phyloP scores from a whole-genome alignment of 2,113 vertebrate genomes.

The Trichechus manatus region DNA sequence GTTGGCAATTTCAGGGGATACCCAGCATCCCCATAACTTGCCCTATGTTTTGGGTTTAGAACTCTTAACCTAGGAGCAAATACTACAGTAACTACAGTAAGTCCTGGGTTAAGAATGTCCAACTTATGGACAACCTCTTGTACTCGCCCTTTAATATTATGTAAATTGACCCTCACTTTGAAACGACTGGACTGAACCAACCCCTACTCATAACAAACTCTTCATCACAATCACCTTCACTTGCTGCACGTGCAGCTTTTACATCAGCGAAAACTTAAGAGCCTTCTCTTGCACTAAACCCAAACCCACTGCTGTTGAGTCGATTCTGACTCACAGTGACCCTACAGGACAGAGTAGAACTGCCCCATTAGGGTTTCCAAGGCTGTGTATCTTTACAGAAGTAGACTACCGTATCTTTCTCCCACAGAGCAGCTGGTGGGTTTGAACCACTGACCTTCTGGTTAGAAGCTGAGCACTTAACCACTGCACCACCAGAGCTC shows the following conservation, averaged over 20 bases:
- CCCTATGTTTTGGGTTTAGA: background rate
- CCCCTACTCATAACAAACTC: too few species aligned
- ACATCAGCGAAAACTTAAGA: too few species aligned
- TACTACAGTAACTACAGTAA: background rate
- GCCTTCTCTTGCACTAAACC: too few species aligned
- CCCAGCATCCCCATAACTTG: background rate
- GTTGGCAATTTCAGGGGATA: background rate
- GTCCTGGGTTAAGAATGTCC: too few species aligned
- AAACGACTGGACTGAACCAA: too few species aligned
- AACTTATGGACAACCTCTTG: too few species aligned
- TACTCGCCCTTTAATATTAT: too few species aligned
- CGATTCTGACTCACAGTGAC: background rate
- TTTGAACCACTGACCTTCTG: background rate
- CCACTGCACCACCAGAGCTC: background rate
- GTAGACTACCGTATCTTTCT: background rate
- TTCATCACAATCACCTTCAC: too few species aligned
- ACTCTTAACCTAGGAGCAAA: background rate
- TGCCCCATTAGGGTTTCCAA: background rate
- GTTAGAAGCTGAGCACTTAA: background rate
- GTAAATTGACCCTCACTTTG: too few species aligned
- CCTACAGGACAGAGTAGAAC: background rate
- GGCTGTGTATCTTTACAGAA: background rate
- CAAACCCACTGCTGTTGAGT: background rate
- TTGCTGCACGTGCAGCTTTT: too few species aligned
- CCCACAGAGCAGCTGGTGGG: background rate